These are phyloP conservation scores for Haemorhous mexicanus DNA, from an alignment of 2,113 vertebrate species.

Conservation along the genomic window DNA sequence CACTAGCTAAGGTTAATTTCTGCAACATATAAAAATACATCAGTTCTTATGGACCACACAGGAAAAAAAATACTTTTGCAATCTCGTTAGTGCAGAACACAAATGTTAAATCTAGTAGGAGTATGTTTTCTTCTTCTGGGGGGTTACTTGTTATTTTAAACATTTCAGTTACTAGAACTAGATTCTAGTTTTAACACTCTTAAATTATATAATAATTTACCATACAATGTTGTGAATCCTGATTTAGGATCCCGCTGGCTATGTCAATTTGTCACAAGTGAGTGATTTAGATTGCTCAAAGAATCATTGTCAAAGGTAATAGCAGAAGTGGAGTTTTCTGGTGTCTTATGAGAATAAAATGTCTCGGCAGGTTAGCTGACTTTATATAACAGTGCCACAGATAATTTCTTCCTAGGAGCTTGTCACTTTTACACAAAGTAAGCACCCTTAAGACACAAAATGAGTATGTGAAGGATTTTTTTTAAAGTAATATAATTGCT, in stretches of 20 bases:
- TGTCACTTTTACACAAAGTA: background rate
- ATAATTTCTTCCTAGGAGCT: slow-evolving; percentile 1
- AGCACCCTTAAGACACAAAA: background rate
- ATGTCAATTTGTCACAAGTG: background rate
- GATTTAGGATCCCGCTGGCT: background rate
- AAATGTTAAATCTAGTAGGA: background rate
- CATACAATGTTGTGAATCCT: background rate
- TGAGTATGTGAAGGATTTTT: background rate
- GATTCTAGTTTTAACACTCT: background rate
- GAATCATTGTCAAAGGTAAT: background rate
- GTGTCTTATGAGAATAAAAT: background rate
- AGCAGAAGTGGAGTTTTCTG: background rate
- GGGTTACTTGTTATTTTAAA: background rate
- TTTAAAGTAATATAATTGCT: background rate
- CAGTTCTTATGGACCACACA: background rate
- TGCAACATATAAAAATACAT: background rate
- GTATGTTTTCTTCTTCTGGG: background rate
- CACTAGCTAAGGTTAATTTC: background rate
- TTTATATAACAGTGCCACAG: background rate
- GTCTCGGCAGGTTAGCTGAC: background rate
- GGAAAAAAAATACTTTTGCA: background rate
- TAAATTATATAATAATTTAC: background rate
- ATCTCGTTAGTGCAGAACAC: background rate
- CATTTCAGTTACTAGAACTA: background rate
- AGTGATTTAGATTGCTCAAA: background rate